These are phyloP conservation scores for Philhelius pedissequus DNA, from an alignment of 2,888 invertebrate species.

Conservation along the genomic window DNA sequence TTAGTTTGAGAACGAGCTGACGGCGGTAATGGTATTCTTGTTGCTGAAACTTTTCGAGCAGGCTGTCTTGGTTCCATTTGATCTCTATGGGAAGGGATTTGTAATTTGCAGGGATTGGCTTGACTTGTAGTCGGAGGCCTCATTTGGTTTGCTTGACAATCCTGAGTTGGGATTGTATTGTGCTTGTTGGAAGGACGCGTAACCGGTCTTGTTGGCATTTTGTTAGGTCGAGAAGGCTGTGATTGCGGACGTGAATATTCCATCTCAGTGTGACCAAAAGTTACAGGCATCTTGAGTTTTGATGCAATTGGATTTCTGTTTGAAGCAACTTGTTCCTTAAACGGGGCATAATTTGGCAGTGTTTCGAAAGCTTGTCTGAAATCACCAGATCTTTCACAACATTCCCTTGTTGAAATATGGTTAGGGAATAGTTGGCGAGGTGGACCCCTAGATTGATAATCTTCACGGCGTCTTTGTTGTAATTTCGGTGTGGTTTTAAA, in stretches of 20 bases:
- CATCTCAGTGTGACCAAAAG: not conserved
- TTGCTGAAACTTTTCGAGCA: not conserved
- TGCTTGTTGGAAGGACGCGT: not conserved
- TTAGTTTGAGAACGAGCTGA: not conserved
- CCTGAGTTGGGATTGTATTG: not conserved
- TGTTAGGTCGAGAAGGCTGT: not conserved
- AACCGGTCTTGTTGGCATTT: not conserved
- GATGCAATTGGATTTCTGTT: not conserved
- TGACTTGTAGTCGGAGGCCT: not conserved
- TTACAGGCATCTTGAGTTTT: conserved; percentile 11
- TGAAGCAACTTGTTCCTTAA: conserved; percentile 24
- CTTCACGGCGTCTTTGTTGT: not conserved
- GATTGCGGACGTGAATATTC: not conserved
- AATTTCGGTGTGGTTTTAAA: not conserved
- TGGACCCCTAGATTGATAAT: not conserved
- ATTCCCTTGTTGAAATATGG: not conserved
- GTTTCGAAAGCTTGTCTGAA: conserved; percentile 13
- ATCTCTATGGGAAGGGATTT: not conserved
- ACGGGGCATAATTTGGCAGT: conserved; percentile 39
- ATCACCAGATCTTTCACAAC: conserved; percentile 15
- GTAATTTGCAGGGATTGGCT: not conserved
- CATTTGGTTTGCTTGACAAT: not conserved
- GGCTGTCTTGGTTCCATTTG: not conserved
- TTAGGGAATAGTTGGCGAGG: not conserved
- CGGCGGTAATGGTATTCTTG: not conserved